A percentile compares a stretch with the other conserved stretches of the same genome.
phyloP scores from a whole-genome alignment of 2,113 vertebrate genomes.

The Xenotilapia caudafasciata region DNA sequence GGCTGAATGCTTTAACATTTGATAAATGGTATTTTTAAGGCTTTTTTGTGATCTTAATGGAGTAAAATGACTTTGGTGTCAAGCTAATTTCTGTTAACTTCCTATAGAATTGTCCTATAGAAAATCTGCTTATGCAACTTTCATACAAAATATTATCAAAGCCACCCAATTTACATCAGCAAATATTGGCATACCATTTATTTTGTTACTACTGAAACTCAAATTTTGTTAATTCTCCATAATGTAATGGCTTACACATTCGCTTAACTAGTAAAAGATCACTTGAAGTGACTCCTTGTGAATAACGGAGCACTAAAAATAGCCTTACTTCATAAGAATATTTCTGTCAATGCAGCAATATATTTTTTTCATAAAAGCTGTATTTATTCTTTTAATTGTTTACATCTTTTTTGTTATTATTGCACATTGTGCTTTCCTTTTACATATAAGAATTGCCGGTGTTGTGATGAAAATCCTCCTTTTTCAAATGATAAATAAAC shows the following conservation, averaged over 20 bases:
- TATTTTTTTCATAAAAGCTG: not conserved
- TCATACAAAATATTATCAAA: not conserved
- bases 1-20: not conserved
- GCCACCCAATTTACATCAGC: not conserved
- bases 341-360: not conserved
- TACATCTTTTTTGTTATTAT: not conserved
- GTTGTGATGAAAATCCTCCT: not conserved
- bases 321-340: not conserved
- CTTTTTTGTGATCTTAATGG: not conserved
- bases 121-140: not conserved
- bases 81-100: not conserved
- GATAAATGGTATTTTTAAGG: not conserved
- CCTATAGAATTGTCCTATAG: not conserved
- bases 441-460: not conserved
- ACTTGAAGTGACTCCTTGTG: not conserved
- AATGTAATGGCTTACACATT: not conserved
- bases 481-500: not conserved
- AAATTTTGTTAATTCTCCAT: not conserved
- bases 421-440: not conserved
- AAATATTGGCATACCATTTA: not conserved
- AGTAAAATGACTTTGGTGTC: not conserved
- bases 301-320: not conserved
- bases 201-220: not conserved
- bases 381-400: not conserved
- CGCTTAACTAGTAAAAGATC: not conserved